These are phyloP conservation scores for Amphiura filiformis DNA, from an alignment of 35 echinoderm and acorn worm species.

Conservation along the genomic window DNA sequence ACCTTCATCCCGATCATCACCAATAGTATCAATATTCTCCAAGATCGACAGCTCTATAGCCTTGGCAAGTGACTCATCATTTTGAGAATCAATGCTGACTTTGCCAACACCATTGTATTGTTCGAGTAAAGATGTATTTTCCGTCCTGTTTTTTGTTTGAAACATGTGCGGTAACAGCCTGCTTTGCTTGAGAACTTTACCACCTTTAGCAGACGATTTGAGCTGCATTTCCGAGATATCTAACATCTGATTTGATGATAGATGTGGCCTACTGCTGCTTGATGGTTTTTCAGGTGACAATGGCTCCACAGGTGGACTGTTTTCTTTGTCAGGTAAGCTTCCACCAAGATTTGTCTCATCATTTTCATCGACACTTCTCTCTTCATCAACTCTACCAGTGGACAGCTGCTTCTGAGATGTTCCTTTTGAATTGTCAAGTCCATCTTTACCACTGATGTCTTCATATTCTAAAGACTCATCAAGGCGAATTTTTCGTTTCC, in stretches of 20 bases:
- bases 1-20: background rate
- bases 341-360: background rate
- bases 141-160: background rate
- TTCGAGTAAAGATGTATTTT: background rate
- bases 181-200: slow-evolving; percentile 28
- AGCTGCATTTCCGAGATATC: background rate
- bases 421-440: too few relatives aligned
- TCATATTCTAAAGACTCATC: background rate
- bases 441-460: too few relatives aligned
- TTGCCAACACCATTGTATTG: slow-evolving; percentile 1
- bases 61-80: background rate
- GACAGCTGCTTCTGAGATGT: too few relatives aligned
- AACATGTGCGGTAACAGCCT: background rate
- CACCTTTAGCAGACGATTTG: background rate
- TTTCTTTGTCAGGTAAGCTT: slow-evolving; percentile 1
- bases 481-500: background rate
- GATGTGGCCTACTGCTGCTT: background rate
- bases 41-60: slow-evolving; percentile 8
- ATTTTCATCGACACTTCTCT: background rate
- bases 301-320: slow-evolving; percentile 5
- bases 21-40: background rate
- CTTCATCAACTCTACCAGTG: background rate
- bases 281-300: background rate
- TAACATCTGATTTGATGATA: background rate
- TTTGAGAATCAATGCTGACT: background rate